Conservation (phyloP, 2,797 vertebrate species). For the Capromys pilorides region DNA sequence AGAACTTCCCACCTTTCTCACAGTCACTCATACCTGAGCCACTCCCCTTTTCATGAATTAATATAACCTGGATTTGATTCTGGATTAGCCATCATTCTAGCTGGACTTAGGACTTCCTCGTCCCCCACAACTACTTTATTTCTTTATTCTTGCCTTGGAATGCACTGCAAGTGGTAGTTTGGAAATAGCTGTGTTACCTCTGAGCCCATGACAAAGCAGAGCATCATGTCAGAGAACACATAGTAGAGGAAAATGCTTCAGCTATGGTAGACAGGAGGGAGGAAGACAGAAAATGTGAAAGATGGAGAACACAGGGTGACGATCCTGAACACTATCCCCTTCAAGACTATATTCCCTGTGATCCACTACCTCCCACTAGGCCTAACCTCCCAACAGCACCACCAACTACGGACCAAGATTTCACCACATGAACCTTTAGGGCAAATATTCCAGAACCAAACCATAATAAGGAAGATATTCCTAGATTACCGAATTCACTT, state of each 20-base stretch:
- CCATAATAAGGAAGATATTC: not conserved
- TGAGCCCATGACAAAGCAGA: not conserved
- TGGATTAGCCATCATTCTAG: not conserved
- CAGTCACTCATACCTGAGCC: not conserved
- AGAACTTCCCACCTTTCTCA: not conserved
- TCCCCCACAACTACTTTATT: not conserved
- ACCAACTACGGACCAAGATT: not conserved
- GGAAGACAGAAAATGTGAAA: not conserved
- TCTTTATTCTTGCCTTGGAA: not conserved
- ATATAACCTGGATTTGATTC: not conserved
- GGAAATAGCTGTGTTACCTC: not conserved
- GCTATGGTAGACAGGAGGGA: not conserved
- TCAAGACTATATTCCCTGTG: too few species aligned
- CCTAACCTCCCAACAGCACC: not conserved
- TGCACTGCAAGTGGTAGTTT: not conserved
- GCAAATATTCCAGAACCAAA: not conserved
- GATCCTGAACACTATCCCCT: too few species aligned
- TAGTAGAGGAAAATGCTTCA: not conserved
- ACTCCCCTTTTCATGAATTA: not conserved
- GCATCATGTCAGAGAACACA: not conserved
- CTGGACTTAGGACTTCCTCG: not conserved
- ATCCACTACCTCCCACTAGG: not conserved
- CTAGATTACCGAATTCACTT: slow-evolving; percentile 3
- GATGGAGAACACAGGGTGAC: not conserved
- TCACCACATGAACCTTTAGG: not conserved